These are phyloP conservation scores for Numenius arquata DNA, from an alignment of 2,113 vertebrate species.

Conservation along the genomic window DNA sequence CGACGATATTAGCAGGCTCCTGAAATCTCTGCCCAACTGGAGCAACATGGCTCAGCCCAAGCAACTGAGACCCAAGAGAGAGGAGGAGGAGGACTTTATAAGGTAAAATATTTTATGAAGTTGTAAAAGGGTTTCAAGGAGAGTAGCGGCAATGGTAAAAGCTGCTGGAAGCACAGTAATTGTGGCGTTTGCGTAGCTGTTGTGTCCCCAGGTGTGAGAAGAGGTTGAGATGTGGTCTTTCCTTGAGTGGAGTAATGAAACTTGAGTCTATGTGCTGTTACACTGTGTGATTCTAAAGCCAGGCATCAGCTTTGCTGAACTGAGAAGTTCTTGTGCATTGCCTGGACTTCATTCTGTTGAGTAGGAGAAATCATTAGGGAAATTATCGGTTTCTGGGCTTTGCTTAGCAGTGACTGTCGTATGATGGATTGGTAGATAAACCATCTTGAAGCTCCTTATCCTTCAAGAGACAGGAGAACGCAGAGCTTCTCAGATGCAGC, in stretches of 20 bases:
- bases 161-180: background rate
- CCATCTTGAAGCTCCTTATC: background rate
- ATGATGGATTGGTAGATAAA: background rate
- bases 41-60: conserved; percentile 92
- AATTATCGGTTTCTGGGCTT: background rate
- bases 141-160: background rate
- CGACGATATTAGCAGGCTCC: conserved; percentile 94
- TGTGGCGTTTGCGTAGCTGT: fast-evolving
- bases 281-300: background rate
- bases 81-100: conserved; percentile 96
- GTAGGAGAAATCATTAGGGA: background rate
- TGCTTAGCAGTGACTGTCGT: background rate
- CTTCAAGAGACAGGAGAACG: background rate
- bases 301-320: background rate
- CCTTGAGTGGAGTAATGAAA: background rate
- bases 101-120: conserved; percentile 65
- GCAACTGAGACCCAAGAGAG: conserved; percentile 90
- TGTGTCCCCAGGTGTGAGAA: background rate
- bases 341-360: background rate
- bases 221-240: background rate
- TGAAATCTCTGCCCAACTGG: conserved; percentile 97
- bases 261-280: background rate
- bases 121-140: background rate
- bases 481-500: background rate
- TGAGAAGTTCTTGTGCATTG: background rate